Evolutionary conservation across 2,113 vertebrate species (phyloP).

Genomic region (Rattus rattus): DNA sequence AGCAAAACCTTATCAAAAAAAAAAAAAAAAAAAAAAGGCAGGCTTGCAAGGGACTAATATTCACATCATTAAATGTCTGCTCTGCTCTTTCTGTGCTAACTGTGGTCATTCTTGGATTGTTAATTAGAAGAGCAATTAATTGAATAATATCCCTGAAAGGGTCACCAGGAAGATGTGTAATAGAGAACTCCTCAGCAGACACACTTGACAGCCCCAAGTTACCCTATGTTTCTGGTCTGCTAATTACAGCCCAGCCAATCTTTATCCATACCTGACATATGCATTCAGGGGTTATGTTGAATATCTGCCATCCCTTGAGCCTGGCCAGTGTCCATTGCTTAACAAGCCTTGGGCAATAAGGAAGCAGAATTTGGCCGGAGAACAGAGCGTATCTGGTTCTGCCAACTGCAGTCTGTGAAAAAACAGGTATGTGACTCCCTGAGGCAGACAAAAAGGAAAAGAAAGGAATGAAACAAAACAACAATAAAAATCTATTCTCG

Average conservation of each 20-base stretch:
- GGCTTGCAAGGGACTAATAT: conserved; percentile 19
- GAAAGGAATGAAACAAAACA: neutral
- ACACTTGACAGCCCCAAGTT: neutral
- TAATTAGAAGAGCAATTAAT: conserved; percentile 19
- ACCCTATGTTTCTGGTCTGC: neutral
- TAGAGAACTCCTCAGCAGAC: neutral
- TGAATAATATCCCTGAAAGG: neutral
- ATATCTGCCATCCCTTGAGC: conserved; percentile 16
- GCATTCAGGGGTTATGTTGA: neutral
- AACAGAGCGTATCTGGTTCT: neutral
- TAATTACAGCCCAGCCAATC: neutral
- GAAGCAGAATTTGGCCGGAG: neutral
- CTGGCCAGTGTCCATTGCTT: conserved; percentile 1
- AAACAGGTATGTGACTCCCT: neutral
- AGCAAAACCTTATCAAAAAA: conserved; percentile 69
- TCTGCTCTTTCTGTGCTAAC: neutral
- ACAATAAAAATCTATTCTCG: neutral
- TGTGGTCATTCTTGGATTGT: conserved; percentile 7
- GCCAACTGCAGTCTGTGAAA: neutral
- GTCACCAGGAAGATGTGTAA: neutral
- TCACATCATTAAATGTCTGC: conserved; percentile 24
- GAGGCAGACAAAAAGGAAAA: neutral
- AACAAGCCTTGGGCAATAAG: neutral
- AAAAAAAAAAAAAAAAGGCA: conserved; percentile 35
- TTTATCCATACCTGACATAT: neutral